These are phyloP conservation scores for Drosophila dunni DNA, from an alignment of 1,140 invertebrate species.

Conservation along the genomic window DNA sequence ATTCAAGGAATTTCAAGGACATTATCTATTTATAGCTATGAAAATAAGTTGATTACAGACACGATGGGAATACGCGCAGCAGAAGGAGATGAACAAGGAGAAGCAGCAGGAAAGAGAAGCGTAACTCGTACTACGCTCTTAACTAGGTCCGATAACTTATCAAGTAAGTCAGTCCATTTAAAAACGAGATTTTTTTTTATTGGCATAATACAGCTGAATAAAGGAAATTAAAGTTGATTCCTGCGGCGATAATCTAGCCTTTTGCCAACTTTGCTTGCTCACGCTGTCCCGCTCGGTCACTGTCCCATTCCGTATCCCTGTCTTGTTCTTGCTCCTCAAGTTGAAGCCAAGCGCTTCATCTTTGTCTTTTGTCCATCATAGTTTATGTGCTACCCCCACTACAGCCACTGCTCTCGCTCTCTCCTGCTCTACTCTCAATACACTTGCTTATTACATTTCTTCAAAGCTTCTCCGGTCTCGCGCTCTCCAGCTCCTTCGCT, in stretches of 20 bases:
- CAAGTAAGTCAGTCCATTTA: slow-evolving; percentile 25
- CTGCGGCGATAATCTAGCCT: slow-evolving; percentile 27
- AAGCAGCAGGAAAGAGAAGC: not conserved
- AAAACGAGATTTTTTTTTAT: slow-evolving; percentile 39
- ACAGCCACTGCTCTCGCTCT: not conserved
- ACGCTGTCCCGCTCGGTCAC: not conserved
- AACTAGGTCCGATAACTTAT: slow-evolving; percentile 14
- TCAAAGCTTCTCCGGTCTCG: not conserved
- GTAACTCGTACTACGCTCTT: not conserved
- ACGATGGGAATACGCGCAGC: not conserved
- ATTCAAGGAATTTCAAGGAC: not conserved
- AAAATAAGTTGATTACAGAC: slow-evolving; percentile 2
- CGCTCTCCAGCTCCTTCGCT: not conserved
- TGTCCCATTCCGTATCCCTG: not conserved
- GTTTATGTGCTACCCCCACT: slow-evolving; percentile 29
- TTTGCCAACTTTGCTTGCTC: slow-evolving; percentile 9
- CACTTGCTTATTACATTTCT: slow-evolving; percentile 53
- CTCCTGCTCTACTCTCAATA: not conserved
- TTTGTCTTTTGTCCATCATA: slow-evolving; percentile 45
- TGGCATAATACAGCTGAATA: slow-evolving; percentile 35
- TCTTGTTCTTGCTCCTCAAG: not conserved
- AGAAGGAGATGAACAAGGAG: not conserved
- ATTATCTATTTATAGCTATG: slow-evolving; percentile 15
- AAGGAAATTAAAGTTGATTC: slow-evolving; percentile 47
- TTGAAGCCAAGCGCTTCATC: slow-evolving; percentile 7